A percentile compares a stretch with the other conserved stretches of the same genome.
Evolutionary conservation across 2,888 invertebrate species (phyloP).

Genomic region (Pycnomerus fuliginosus): DNA sequence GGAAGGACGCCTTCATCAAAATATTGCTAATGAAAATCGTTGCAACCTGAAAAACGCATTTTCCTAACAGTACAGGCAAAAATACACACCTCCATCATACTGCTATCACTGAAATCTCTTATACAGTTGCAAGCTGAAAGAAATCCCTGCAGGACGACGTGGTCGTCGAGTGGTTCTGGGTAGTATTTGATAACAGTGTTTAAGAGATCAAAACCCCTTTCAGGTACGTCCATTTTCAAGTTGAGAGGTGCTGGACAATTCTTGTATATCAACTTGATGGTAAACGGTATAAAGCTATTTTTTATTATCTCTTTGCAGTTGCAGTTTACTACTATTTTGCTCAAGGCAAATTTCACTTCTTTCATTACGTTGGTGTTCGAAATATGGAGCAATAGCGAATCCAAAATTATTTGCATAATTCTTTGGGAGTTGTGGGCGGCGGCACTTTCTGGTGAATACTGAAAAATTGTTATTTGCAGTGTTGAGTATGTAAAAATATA

Average conservation of each 20-base stretch:
- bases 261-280: constrained; percentile 26
- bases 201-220: constrained; percentile 30
- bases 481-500: no score
- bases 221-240: constrained; percentile 21
- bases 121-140: constrained; percentile 19
- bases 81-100: constrained; percentile 24
- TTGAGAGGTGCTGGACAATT: constrained; percentile 20
- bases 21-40: constrained; percentile 24
- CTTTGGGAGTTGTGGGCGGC: constrained; percentile 10
- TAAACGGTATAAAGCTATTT: constrained; percentile 28
- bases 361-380: constrained; percentile 24
- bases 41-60: constrained; percentile 22
- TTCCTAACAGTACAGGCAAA: neutral
- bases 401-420: constrained; percentile 13
- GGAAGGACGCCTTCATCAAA: constrained; percentile 18
- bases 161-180: constrained; percentile 25
- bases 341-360: constrained; percentile 30
- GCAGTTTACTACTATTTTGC: constrained; percentile 24
- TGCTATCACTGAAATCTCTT: constrained; percentile 21
- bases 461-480: no score
- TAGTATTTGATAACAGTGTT: constrained; percentile 28
- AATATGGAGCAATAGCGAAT: constrained; percentile 11
- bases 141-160: constrained; percentile 29
- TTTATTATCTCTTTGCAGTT: constrained; percentile 25
- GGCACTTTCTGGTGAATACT: constrained; percentile 15